phyloP scores from a whole-genome alignment of 2,797 vertebrate genomes.

The Lates japonicus region DNA sequence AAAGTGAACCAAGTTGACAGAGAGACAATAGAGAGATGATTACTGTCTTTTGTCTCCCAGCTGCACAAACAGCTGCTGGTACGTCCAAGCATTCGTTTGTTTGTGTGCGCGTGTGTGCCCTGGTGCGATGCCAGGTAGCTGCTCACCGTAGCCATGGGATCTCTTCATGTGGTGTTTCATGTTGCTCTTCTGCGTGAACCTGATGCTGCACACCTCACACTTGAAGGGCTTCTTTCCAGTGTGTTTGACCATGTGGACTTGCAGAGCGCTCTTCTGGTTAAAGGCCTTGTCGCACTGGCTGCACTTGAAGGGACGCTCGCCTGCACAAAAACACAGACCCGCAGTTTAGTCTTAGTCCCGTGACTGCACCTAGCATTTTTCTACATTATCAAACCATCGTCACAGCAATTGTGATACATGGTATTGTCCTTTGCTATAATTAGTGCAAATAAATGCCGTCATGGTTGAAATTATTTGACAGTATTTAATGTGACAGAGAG shows the following conservation, averaged over 20 bases:
- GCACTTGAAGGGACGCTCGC: slow-evolving; percentile 96
- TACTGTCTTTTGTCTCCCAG: background rate
- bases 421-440: background rate
- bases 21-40: background rate
- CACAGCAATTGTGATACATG: background rate
- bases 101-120: background rate
- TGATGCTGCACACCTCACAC: slow-evolving; percentile 95
- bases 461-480: background rate
- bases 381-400: background rate
- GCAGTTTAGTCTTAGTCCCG: background rate
- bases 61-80: slow-evolving; percentile 13
- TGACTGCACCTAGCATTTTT: background rate
- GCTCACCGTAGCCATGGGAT: slow-evolving; percentile 93
- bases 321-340: slow-evolving; percentile 74
- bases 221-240: slow-evolving; percentile 97
- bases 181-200: slow-evolving; percentile 99
- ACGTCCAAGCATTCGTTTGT: background rate
- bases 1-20: slow-evolving; percentile 1
- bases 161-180: slow-evolving; percentile 99
- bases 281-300: slow-evolving; percentile 96
- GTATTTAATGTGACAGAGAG: background rate
- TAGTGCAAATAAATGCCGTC: background rate
- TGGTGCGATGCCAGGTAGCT: background rate
- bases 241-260: slow-evolving; percentile 98
- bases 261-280: slow-evolving; percentile 99